Percentiles rank a stretch among this genome's conserved stretches.
These are phyloP conservation scores for Gambelia wislizenii DNA, from an alignment of 2,797 vertebrate species.

Conservation along the genomic window DNA sequence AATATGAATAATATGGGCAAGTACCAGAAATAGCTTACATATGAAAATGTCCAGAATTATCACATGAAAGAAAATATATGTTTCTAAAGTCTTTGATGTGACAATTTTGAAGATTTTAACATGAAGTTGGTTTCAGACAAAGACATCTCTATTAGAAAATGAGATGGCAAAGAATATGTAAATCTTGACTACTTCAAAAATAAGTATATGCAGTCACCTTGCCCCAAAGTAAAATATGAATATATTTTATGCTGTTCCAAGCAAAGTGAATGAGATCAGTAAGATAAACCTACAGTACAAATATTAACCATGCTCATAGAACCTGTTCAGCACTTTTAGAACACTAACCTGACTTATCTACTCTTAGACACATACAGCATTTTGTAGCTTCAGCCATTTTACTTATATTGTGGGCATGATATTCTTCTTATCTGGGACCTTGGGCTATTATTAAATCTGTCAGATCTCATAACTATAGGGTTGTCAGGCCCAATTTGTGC, in stretches of 20 bases:
- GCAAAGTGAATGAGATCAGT: neutral
- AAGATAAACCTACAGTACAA: conserved; percentile 3
- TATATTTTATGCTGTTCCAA: neutral
- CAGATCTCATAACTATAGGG: neutral
- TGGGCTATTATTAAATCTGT: conserved; percentile 22
- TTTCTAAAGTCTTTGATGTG: neutral
- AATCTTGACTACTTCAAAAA: neutral
- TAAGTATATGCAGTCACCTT: neutral
- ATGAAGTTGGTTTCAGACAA: neutral
- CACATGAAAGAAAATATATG: neutral
- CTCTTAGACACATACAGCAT: neutral
- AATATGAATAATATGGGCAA: no score
- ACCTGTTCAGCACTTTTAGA: conserved; percentile 63
- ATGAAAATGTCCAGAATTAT: neutral
- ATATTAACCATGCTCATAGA: neutral
- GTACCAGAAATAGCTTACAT: neutral
- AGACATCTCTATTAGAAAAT: neutral
- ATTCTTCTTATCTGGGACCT: conserved; percentile 35
- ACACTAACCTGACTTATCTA: neutral
- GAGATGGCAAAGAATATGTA: neutral
- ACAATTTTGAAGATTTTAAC: neutral
- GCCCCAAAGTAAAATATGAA: neutral
- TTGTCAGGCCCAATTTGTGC: neutral
- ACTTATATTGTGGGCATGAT: fast-evolving
- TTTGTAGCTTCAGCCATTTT: conserved; percentile 27